phyloP scores from a whole-genome alignment of 2,113 vertebrate species.

The Scomber japonicus region DNA sequence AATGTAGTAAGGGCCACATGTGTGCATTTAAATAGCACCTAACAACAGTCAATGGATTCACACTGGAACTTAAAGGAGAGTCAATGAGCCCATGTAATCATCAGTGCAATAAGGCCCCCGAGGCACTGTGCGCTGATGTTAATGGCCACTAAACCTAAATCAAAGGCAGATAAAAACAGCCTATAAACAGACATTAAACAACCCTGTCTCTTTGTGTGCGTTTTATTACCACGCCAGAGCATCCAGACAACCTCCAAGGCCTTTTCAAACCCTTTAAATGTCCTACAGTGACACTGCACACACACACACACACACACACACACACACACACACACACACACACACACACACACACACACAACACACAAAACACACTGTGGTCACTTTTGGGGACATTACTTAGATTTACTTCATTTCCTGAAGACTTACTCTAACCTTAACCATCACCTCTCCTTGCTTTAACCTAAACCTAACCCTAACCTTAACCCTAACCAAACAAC shows the following conservation, averaged over 20 bases:
- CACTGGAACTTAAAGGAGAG: conserved; percentile 26
- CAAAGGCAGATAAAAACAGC: conserved; percentile 40
- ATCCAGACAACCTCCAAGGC: conserved; percentile 40
- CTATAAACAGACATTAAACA: conserved; percentile 54
- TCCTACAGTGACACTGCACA: conserved; percentile 16
- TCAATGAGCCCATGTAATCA: conserved; percentile 59
- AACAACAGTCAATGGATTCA: conserved; percentile 11
- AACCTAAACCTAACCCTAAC: too few relatives aligned
- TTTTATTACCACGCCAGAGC: conserved; percentile 50
- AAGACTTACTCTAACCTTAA: too few relatives aligned
- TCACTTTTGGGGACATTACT: too few relatives aligned
- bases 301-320: too few relatives aligned
- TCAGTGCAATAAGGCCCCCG: conserved; percentile 41
- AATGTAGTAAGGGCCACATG: conserved; percentile 1
- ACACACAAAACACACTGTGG: too few relatives aligned
- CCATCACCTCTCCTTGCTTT: too few relatives aligned
- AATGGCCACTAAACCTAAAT: conserved; percentile 63
- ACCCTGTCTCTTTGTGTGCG: conserved; percentile 43
- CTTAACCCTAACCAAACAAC: too few relatives aligned
- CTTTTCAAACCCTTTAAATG: conserved; percentile 46
- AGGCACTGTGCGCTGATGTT: conserved; percentile 21
- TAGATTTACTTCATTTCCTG: too few relatives aligned
- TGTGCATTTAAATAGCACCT: conserved; percentile 26
- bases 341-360: neutral
- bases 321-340: neutral